A percentile compares a stretch with the other conserved stretches of the same genome.
Conservation (phyloP, 30 jellyfish, hydroid and myxozoan genomes). For the Cassiopea xamachana region DNA sequence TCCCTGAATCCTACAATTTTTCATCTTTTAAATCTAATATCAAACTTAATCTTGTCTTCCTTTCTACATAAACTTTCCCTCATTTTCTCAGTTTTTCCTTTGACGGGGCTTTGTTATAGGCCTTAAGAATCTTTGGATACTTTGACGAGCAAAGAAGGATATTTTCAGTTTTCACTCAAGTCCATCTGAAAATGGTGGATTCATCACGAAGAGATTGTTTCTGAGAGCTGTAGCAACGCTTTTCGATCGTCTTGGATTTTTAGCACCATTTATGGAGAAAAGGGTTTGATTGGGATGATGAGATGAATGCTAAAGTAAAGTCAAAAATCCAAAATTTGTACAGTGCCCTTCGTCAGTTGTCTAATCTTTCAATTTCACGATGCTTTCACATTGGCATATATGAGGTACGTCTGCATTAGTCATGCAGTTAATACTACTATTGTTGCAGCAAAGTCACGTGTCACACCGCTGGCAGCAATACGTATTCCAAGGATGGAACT, state of each 20-base stretch:
- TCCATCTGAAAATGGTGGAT: background rate
- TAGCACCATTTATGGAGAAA: conserved; percentile 19
- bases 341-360: conserved; percentile 25
- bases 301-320: background rate
- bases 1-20: too few species aligned
- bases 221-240: conserved; percentile 24
- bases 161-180: background rate
- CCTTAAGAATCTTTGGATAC: conserved; percentile 21
- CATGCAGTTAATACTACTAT: background rate
- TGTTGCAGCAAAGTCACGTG: conserved; percentile 25
- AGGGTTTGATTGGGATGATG: background rate
- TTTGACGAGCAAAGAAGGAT: background rate
- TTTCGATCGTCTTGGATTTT: conserved; percentile 51
- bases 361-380: background rate
- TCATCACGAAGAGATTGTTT: conserved; percentile 27
- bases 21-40: too few species aligned
- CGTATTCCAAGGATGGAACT: conserved; percentile 47
- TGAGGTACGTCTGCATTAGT: conserved; percentile 33
- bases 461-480: conserved; percentile 39
- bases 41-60: too few species aligned
- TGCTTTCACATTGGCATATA: conserved; percentile 31
- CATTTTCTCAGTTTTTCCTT: too few species aligned
- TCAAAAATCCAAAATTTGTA: background rate
- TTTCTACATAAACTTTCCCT: too few species aligned
- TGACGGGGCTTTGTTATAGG: too few species aligned